Evolutionary conservation across 2,797 vertebrate genomes (phyloP).

Genomic region (Macroramphosus scolopax): DNA sequence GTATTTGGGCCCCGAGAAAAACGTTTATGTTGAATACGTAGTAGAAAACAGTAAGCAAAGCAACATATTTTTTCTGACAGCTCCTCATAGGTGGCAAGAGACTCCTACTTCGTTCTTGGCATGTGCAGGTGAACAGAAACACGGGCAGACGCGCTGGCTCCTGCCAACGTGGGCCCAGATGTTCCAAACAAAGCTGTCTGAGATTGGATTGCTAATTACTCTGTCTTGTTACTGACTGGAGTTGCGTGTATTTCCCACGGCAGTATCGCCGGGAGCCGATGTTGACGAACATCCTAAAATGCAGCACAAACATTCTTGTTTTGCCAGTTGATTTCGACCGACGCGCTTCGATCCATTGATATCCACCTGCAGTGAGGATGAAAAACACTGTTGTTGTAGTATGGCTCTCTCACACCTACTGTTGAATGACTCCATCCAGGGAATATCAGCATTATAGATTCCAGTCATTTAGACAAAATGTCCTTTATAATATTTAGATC

Average conservation of each 20-base stretch:
- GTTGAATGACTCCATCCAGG: conserved; percentile 27
- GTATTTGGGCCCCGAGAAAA: conserved; percentile 90
- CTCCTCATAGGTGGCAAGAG: conserved; percentile 60
- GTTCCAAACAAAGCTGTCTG: conserved; percentile 40
- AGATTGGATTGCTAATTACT: conserved; percentile 55
- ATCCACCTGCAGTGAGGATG: conserved; percentile 60
- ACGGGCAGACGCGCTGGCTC: conserved; percentile 19
- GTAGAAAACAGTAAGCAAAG: conserved; percentile 92
- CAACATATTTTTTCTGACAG: conserved; percentile 48
- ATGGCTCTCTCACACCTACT: conserved; percentile 66
- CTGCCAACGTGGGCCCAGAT: conserved; percentile 46
- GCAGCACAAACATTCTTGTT: conserved; percentile 26
- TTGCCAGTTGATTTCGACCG: conserved; percentile 39
- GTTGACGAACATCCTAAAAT: conserved; percentile 34
- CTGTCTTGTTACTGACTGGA: conserved; percentile 32
- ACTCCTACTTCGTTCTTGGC: conserved; percentile 58
- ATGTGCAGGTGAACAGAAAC: conserved; percentile 63
- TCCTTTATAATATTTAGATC: no score
- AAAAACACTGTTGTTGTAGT: conserved; percentile 48
- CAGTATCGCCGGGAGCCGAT: conserved; percentile 20
- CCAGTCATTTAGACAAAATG: conserved; percentile 30
- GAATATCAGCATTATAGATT: conserved; percentile 30
- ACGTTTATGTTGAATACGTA: conserved; percentile 93
- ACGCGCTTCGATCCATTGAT: conserved; percentile 41
- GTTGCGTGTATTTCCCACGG: conserved; percentile 17